Evolutionary conservation across 2,113 vertebrate genomes (phyloP).

Genomic region (Chauna torquata): DNA sequence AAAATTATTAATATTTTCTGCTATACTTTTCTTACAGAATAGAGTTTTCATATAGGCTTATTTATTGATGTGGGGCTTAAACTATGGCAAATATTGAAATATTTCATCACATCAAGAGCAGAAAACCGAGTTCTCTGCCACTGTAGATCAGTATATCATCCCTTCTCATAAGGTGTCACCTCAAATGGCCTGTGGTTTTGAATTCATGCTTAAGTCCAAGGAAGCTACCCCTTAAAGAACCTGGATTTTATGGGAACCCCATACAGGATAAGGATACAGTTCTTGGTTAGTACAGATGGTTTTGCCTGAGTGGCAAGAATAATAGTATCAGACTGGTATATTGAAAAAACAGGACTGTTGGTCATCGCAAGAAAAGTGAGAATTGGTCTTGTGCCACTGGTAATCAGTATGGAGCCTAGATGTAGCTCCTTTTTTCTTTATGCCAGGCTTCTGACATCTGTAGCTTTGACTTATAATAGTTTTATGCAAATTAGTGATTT

Average conservation of each 20-base stretch:
- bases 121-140: not conserved
- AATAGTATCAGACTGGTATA: not conserved
- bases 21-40: not conserved
- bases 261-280: not conserved
- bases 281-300: not conserved
- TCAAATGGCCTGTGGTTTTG: not conserved
- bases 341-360: not conserved
- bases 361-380: not conserved
- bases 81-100: not conserved
- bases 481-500: not conserved
- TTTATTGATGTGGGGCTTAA: not conserved
- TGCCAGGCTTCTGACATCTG: not conserved
- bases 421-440: not conserved
- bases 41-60: not conserved
- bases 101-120: not conserved
- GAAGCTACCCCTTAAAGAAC: not conserved
- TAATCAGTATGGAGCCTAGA: not conserved
- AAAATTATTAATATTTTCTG: not conserved
- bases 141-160: not conserved
- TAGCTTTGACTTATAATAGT: not conserved
- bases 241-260: not conserved
- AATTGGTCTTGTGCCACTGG: not conserved
- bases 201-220: not conserved
- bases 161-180: not conserved
- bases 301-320: not conserved